Evolutionary conservation across 53 echinoderm and acorn worm species (phyloP).

Genomic region (Actinopyga echinites): DNA sequence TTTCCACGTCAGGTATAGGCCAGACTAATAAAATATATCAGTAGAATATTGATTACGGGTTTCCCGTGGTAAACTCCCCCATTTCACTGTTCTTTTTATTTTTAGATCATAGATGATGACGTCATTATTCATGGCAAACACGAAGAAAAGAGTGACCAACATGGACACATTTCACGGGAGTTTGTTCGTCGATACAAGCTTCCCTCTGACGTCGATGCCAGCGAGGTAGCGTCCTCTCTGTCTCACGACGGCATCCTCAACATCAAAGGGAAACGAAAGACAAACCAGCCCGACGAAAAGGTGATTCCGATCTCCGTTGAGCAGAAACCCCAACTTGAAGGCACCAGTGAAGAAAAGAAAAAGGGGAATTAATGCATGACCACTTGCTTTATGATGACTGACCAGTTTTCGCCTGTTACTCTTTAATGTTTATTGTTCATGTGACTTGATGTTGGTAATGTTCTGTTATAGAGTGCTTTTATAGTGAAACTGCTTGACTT

Average conservation of each 20-base stretch:
- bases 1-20: too few species aligned
- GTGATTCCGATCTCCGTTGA: conserved; percentile 51
- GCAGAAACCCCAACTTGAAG: conserved; percentile 32
- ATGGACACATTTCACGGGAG: conserved; percentile 64
- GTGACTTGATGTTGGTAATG: too few species aligned
- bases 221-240: conserved; percentile 57
- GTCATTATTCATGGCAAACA: conserved; percentile 62
- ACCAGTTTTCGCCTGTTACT: too few species aligned
- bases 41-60: too few species aligned
- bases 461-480: too few species aligned
- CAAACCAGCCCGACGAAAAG: conserved; percentile 9
- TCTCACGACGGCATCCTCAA: conserved; percentile 57
- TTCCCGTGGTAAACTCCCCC: too few species aligned
- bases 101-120: conserved; percentile 60
- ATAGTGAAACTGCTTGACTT: too few species aligned
- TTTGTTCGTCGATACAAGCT: conserved; percentile 73
- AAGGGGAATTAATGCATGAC: too few species aligned
- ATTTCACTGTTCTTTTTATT: conserved; percentile 2
- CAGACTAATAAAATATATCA: too few species aligned
- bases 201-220: conserved; percentile 66
- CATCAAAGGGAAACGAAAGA: conserved; percentile 53
- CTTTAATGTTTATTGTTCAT: too few species aligned
- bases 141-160: conserved; percentile 59
- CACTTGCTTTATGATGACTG: too few species aligned
- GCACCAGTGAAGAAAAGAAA: neutral